phyloP scores from a whole-genome alignment of 2,797 vertebrate species.

The Aeoliscus strigatus region DNA sequence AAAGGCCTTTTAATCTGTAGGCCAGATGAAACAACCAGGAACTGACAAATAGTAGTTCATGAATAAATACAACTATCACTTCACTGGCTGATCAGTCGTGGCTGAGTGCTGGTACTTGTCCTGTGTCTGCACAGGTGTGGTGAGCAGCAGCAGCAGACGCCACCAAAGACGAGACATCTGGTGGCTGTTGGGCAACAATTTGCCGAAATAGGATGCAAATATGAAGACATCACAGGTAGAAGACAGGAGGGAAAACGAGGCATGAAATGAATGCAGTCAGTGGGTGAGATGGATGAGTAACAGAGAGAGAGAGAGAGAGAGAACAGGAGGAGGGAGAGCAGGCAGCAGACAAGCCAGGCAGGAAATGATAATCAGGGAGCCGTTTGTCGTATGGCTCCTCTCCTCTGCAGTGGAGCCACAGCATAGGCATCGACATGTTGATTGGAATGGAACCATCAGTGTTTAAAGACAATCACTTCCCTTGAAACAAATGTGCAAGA shows the following conservation, averaged over 20 bases:
- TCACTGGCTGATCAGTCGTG: too few species aligned
- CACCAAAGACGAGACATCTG: slow-evolving; percentile 30
- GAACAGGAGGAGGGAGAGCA: slow-evolving; percentile 22
- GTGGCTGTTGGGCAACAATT: slow-evolving; percentile 25
- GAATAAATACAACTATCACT: too few species aligned
- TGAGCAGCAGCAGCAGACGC: slow-evolving; percentile 16
- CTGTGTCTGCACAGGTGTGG: too few species aligned
- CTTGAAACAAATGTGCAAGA: too few species aligned
- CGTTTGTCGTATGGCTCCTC: slow-evolving; percentile 37
- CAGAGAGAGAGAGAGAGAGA: slow-evolving; percentile 14
- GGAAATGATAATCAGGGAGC: slow-evolving; percentile 45
- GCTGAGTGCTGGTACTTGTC: too few species aligned
- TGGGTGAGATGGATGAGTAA: slow-evolving; percentile 4
- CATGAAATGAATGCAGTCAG: slow-evolving; percentile 14
- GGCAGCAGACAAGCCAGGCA: slow-evolving; percentile 51
- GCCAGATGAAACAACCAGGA: too few species aligned
- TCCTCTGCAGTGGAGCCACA: slow-evolving; percentile 32
- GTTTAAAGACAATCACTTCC: too few species aligned
- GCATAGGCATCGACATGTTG: too few species aligned
- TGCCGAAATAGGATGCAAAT: slow-evolving; percentile 21
- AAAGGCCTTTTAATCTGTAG: too few species aligned
- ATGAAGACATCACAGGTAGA: slow-evolving; percentile 22
- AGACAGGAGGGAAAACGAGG: slow-evolving; percentile 12
- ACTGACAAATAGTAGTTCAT: too few species aligned
- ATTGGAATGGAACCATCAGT: too few species aligned